phyloP scores from a whole-genome alignment of 2,888 invertebrate genomes.

The Pediacus dermestoides region DNA sequence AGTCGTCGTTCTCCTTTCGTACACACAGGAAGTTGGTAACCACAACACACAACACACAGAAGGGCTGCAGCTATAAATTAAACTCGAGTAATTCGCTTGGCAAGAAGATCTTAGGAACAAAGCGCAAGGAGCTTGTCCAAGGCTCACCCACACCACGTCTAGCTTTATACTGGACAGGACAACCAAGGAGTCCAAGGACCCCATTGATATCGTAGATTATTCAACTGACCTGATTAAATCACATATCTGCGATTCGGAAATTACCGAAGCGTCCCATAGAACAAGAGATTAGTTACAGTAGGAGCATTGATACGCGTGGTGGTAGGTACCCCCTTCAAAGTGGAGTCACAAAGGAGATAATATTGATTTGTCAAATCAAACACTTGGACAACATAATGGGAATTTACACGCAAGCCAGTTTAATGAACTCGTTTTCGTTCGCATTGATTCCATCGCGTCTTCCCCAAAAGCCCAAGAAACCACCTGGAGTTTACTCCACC shows the following conservation, averaged over 20 bases:
- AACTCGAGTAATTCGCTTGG: too few relatives aligned
- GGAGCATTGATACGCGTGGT: too few relatives aligned
- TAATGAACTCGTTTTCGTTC: slow-evolving; percentile 17
- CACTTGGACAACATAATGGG: slow-evolving; percentile 14
- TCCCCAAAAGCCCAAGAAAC: too few relatives aligned
- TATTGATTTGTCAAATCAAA: slow-evolving; percentile 21
- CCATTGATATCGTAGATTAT: not conserved
- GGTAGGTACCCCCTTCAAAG: too few relatives aligned
- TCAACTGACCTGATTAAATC: slow-evolving; percentile 3
- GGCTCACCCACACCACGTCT: not conserved
- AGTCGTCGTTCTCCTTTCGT: not conserved
- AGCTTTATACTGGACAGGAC: not conserved
- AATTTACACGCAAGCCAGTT: slow-evolving; percentile 17
- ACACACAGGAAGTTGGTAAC: not conserved
- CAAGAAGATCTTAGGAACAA: too few relatives aligned
- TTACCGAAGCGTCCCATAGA: slow-evolving; percentile 7
- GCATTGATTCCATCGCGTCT: too few relatives aligned
- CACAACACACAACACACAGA: not conserved
- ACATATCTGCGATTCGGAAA: slow-evolving; percentile 3
- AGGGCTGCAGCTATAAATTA: too few relatives aligned
- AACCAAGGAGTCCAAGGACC: not conserved
- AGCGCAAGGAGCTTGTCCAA: not conserved
- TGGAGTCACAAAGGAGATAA: slow-evolving; percentile 16
- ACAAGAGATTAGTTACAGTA: slow-evolving; percentile 8
- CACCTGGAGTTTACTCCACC: too few relatives aligned